Evolutionary conservation across 2,888 invertebrate species (phyloP).

Genomic region (Torymus aiolomorphi): DNA sequence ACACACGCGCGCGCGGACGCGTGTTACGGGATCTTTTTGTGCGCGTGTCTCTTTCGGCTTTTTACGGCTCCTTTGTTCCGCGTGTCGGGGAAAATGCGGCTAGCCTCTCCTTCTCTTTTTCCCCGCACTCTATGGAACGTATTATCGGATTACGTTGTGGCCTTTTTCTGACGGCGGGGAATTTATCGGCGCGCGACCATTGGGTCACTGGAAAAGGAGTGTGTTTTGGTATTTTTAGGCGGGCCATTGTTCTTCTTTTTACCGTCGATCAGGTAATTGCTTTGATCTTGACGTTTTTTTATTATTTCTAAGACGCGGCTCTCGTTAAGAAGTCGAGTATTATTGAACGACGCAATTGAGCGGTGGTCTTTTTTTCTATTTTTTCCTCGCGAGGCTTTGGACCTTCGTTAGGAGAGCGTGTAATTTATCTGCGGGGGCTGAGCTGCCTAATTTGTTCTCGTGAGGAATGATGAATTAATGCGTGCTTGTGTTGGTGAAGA

Average conservation of each 20-base stretch:
- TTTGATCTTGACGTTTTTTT: slow-evolving; percentile 27
- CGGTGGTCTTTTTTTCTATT: slow-evolving; percentile 12
- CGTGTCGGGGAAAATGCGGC: slow-evolving; percentile 1
- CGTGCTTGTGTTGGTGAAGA: not conserved
- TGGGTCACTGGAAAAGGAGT: slow-evolving; percentile 27
- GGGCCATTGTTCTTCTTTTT: not conserved
- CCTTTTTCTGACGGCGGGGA: not conserved
- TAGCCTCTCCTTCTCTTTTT: not conserved
- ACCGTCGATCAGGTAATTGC: not conserved
- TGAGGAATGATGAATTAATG: slow-evolving; percentile 17
- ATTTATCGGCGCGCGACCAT: slow-evolving; percentile 4
- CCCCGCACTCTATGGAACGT: not conserved
- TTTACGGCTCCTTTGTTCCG: slow-evolving; percentile 27
- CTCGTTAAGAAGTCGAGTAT: slow-evolving; percentile 16
- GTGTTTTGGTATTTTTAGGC: slow-evolving; percentile 17
- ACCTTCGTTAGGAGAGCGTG: too few relatives aligned
- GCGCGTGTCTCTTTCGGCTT: slow-evolving; percentile 11
- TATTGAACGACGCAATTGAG: slow-evolving; percentile 18
- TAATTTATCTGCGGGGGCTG: too few relatives aligned
- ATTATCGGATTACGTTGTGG: not conserved
- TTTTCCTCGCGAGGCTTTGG: not conserved
- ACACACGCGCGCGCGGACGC: not conserved
- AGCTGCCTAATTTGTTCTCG: not conserved
- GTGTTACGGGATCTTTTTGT: slow-evolving; percentile 6
- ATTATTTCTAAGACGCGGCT: not conserved